Base-by-base conservation (phyloP, 2,888 invertebrate genomes). In the Ochropleura leucogaster region DNA sequence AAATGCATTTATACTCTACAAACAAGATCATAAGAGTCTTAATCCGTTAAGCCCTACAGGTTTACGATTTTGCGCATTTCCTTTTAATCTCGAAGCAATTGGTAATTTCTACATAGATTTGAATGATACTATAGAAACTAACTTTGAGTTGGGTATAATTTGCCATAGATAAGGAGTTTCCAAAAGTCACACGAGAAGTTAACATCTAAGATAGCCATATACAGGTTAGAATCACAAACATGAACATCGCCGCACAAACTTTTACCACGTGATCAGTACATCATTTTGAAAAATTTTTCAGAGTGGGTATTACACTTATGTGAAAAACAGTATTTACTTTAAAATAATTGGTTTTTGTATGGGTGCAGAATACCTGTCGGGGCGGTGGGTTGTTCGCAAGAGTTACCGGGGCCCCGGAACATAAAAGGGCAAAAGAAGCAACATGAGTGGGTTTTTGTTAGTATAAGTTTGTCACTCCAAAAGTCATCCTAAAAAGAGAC, bases 1-100 rank as follows among this genome's bases (percentile, higher is more conserved):
- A 82, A 76, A 66, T 40, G 42, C 64, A 79, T 74, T 80, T 71
- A 55, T 65, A 74, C 75, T 74, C 67, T 68, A 66, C 62, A 63
- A 74, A 74, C 75, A 78, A 68, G 64, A 82, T 64, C 51, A 68
- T 55, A 62, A 16, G 14, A 64, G 57, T 30, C 0, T 60, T 69
- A 72, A 72, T 69, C 65, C 44, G 20, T n/a, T 20, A 47, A 66
- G 49, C 30, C 20, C 49, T 47, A 18, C 53, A 67, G 59, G 30
- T 30, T 80, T 63, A 67, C 4, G 7, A 62, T 46, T 53, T 40
- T 55, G 55, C 16, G 57, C 40, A 73, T 69, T 57, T 79, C 44
- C 51, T 42, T 30, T 49, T 9, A 18, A 14, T n/a, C 30, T 46
- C 10, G 10, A 18, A 16, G 44, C 40, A 55, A 47, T 57, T 16